phyloP scores from a whole-genome alignment of 2,113 vertebrate genomes.

The Phrynosoma blainvillii region DNA sequence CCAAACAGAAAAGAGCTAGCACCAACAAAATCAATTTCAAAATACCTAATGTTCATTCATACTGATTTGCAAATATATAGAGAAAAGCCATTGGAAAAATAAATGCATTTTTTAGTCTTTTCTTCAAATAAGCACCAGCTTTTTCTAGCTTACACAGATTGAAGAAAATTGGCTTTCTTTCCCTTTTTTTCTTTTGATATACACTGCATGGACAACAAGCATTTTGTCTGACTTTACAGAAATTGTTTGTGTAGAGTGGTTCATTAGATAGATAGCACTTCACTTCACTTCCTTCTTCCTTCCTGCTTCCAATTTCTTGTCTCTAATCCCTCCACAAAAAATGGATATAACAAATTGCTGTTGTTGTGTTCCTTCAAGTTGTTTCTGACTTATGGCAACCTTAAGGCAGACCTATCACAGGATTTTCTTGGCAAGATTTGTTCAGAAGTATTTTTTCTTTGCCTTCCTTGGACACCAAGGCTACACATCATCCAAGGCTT shows the following conservation, averaged over 20 bases:
- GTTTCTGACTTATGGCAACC: too few relatives aligned
- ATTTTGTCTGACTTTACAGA: constrained; percentile 17
- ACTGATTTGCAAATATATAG: constrained; percentile 51
- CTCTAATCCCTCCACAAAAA: neutral
- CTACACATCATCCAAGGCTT: too few relatives aligned
- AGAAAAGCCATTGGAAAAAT: constrained; percentile 40
- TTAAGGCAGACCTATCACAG: too few relatives aligned
- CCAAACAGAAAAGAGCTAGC: constrained; percentile 37
- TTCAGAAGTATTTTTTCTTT: too few relatives aligned
- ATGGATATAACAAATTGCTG: too few relatives aligned
- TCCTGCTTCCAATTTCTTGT: neutral
- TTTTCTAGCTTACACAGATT: constrained; percentile 35
- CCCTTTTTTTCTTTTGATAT: neutral
- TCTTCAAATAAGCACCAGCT: constrained; percentile 29
- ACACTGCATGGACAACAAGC: constrained; percentile 24
- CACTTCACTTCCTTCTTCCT: neutral
- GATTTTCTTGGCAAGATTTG: too few relatives aligned
- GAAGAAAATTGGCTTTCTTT: constrained; percentile 39
- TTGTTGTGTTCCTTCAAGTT: too few relatives aligned
- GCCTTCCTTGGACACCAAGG: too few relatives aligned
- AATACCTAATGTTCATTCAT: constrained; percentile 18
- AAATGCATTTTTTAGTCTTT: constrained; percentile 46
- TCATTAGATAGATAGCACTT: constrained; percentile 23
- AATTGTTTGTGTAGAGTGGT: constrained; percentile 18
- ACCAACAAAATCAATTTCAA: constrained; percentile 40